Evolutionary conservation across 1,140 invertebrate species (phyloP).

Genomic region (Drosophila prosaltans): DNA sequence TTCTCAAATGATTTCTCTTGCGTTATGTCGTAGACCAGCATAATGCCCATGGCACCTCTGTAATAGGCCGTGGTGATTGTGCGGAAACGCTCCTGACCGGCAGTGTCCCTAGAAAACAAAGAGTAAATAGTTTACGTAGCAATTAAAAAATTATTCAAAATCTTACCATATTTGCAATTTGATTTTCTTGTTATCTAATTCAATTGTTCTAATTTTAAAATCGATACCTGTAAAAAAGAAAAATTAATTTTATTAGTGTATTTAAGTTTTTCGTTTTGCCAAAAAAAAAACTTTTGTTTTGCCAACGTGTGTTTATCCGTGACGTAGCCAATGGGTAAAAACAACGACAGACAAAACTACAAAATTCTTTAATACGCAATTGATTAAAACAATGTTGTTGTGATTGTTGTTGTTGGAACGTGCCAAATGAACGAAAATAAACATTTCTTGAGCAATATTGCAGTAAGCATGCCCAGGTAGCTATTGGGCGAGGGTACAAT

Average conservation of each 20-base stretch:
- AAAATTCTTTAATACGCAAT: conserved; percentile 47
- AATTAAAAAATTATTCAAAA: background rate
- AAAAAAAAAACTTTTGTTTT: conserved; percentile 25
- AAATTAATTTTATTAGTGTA: conserved; percentile 36
- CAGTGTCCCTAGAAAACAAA: conserved; percentile 91
- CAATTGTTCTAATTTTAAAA: conserved; percentile 99
- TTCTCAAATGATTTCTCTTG: conserved; percentile 99
- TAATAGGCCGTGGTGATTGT: conserved; percentile 99
- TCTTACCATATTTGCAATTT: conserved; percentile 98
- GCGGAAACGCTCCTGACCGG: conserved; percentile 97
- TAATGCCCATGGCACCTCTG: conserved; percentile 99
- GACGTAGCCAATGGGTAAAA: conserved; percentile 20
- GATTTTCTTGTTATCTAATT: conserved; percentile 98
- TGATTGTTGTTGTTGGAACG: conserved; percentile 58
- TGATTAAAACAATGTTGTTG: conserved; percentile 65
- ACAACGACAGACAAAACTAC: background rate
- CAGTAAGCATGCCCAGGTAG: background rate
- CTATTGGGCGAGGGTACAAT: background rate
- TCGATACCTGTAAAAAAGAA: conserved; percentile 92
- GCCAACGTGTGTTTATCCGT: conserved; percentile 36
- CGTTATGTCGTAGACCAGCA: conserved; percentile 99
- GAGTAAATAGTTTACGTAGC: background rate
- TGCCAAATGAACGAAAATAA: conserved; percentile 72
- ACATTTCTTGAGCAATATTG: conserved; percentile 38
- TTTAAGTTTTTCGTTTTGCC: conserved; percentile 41